These are phyloP conservation scores for Acyrthosiphon pisum DNA, from an alignment of 1,140 invertebrate genomes.

Conservation along the genomic window DNA sequence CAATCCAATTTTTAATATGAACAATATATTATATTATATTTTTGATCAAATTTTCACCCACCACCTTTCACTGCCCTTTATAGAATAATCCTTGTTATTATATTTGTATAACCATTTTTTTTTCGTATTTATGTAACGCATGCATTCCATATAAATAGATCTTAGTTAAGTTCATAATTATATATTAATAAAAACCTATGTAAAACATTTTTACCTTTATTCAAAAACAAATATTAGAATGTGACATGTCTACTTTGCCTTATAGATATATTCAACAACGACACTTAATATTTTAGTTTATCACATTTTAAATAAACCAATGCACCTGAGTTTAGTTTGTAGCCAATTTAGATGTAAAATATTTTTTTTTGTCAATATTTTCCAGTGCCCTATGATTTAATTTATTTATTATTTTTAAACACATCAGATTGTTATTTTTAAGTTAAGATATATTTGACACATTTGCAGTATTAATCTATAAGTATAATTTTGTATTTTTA, in stretches of 20 bases:
- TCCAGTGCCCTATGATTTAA: background rate
- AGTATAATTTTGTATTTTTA: constrained; percentile 40
- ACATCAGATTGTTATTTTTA: constrained; percentile 36
- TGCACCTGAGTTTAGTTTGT: background rate
- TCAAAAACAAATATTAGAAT: constrained; percentile 9
- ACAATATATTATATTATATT: constrained; percentile 32
- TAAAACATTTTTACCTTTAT: background rate
- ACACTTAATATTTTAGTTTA: constrained; percentile 43
- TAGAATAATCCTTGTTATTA: constrained; percentile 56
- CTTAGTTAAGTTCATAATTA: background rate
- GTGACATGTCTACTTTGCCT: constrained; percentile 5
- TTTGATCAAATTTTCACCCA: constrained; percentile 37
- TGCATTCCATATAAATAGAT: constrained; percentile 52
- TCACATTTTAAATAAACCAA: constrained; percentile 16
- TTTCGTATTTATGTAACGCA: constrained; percentile 30
- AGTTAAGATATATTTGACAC: constrained; percentile 36
- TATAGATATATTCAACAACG: constrained; percentile 21
- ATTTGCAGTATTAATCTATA: constrained; percentile 42
- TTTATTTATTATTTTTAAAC: constrained; percentile 27
- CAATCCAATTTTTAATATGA: constrained; percentile 12
- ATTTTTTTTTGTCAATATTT: constrained; percentile 25
- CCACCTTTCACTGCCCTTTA: constrained; percentile 47
- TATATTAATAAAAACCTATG: background rate
- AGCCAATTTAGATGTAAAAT: background rate
- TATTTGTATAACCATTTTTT: constrained; percentile 47